Evolutionary conservation across 1,140 invertebrate species (phyloP), one percentile per base, ranked within the genome.

Genomic region (Drosophila sp.): DNA sequence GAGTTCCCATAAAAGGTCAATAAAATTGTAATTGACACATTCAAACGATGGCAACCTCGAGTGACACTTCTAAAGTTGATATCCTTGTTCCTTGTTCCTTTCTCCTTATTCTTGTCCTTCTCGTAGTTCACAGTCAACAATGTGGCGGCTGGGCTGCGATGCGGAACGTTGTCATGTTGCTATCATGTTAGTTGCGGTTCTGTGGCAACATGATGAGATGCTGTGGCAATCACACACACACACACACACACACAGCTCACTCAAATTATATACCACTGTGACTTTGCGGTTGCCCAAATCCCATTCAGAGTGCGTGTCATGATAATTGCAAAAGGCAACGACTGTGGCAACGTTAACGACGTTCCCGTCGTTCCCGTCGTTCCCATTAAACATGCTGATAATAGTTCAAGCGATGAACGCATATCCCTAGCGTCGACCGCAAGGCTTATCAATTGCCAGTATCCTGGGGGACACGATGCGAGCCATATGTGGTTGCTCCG

Each of bases 371-470:
- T n/a, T n/a, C n/a, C n/a, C n/a, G n/a, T n/a, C n/a, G n/a, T n/a
- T n/a, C n/a, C n/a, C n/a, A n/a, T n/a, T n/a, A n/a, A 84, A 63
- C 75, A 87, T 74, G 74, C 76, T 78, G 83, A 87, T 89, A 87
- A 87, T 87, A 87, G 89, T 89, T 87, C 72, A 89, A 74, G 43
- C 80, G 64, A 65, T 63, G 69, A 77, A 61, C 59, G 46, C 77
- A 71, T 53, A 43, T 59, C 40, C 70, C 46, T 51, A 56, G 38
- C 36, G 51, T 32, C 21, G 58, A 58, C 82, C 78, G 32, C 81
- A 87, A 74, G 70, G 53, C 83, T 76, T 87, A 87, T 86, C 83
- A 87, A 78, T 76, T 76, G 46, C 66, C 62, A 45, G 38, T 21
- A 27, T 21, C 27, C 18, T 16, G 1, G 27, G 34, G 34, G 7